Evolutionary conservation across 2,113 vertebrate genomes (phyloP), one percentile per base, ranked within the genome.

Genomic region (Gorilla gorilla): DNA sequence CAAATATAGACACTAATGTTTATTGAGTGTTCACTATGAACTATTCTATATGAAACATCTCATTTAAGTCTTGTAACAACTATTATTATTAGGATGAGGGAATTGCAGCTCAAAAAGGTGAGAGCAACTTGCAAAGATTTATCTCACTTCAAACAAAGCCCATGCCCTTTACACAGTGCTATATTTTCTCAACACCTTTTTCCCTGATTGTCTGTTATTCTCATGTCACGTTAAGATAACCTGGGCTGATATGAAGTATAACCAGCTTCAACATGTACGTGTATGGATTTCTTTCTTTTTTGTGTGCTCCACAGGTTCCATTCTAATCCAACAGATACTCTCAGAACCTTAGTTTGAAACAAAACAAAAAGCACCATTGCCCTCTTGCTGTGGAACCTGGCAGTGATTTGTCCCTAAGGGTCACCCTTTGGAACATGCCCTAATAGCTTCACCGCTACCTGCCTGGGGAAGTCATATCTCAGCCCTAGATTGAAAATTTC

Each of bases 41-140:
- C 79, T 86, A 89, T 52, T 93, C 92, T 48, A 11, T n/a, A 16
- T 59, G 79, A 86, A 82, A 82, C 8, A n/a, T 80, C 52, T 75
- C 57, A 89, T 91, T 89, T 87, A 93, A 97, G 90, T 95, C 90
- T 93, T 92, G 22, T 5, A 43, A 79, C 59, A 93, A 80, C 59
- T 57, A 72, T 27, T 80, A 43, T 55, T 55, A 52, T 90, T 68
- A 59, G 55, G 30, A 64, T 50, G n/a, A 87, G 87, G 72, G 96
- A 86, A 93, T 18, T 81, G n/a, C 59, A 66, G 35, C 52, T 82
- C 45, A 38, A 64, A 95, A 93, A 95, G 59, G 40, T 73, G 27
- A 57, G 30, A 66, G 38, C 76, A 94, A 73, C 50, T 61, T 23
- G 18, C 66, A 75, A 61, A 94, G 55, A 66, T n/a, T 55, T 73